Conservation (phyloP, 2,113 vertebrate genomes). For the Sturnus vulgaris region DNA sequence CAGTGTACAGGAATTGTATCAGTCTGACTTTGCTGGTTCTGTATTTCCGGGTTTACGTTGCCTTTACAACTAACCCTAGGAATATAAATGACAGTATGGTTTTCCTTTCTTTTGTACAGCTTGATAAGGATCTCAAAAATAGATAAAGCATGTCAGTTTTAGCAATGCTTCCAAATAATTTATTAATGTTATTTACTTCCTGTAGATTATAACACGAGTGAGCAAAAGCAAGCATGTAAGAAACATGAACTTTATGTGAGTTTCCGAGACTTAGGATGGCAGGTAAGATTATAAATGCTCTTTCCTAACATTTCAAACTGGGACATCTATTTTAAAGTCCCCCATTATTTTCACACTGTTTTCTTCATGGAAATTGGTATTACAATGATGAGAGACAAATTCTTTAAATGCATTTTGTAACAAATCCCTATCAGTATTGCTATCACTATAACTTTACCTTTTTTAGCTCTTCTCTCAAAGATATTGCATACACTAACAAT, state of each 20-base stretch:
- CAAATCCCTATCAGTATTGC: background rate
- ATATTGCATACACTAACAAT: background rate
- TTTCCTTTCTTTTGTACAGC: background rate
- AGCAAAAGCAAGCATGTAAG: constrained; percentile 98
- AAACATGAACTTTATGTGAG: constrained; percentile 99
- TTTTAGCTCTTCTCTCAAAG: background rate
- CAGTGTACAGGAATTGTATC: background rate
- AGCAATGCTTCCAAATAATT: background rate
- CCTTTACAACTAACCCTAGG: background rate
- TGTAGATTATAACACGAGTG: constrained; percentile 92
- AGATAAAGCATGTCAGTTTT: background rate
- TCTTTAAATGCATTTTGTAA: background rate
- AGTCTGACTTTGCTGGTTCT: background rate
- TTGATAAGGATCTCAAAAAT: background rate
- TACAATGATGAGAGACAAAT: background rate
- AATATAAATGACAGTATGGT: background rate
- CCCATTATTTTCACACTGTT: background rate
- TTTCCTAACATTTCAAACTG: background rate
- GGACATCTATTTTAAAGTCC: background rate
- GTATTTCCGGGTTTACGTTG: background rate
- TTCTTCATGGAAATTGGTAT: background rate
- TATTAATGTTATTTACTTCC: constrained; percentile 18
- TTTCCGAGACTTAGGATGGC: constrained; percentile 96
- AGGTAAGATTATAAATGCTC: constrained; percentile 75
- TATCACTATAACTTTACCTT: rapidly evolving